Evolutionary conservation across 2,797 vertebrate species (phyloP), one percentile per base, ranked within the genome.

Genomic region (Notolepis coatsorum): DNA sequence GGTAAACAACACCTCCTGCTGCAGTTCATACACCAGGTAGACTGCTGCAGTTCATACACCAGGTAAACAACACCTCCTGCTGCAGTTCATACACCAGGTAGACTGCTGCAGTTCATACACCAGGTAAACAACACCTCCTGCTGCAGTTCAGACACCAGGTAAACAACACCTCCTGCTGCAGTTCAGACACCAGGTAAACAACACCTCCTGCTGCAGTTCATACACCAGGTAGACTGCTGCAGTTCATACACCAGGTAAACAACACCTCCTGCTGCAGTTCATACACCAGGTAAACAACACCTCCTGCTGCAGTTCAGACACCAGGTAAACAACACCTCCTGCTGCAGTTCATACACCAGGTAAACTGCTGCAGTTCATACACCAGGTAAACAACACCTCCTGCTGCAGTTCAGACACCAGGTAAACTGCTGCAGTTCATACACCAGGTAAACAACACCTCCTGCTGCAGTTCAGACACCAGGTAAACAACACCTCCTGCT

Each of bases 81-180:
- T 99, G 65, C 90, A 96, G 82, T 99, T 97, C 69, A 95, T 99
- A 42, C 95, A 96, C 18, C 96, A 99, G 95, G 98, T 98, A 70
- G 61, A 10, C 88, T 99, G 79, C 91, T 99, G 65, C 90, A 96
- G 82, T 99, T 97, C 69, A 95, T 99, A 42, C 95, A 96, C 18
- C 96, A 99, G 95, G 98, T 98, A 70, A 63, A 10, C 8, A 28
- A 20, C n/a, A n/a, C n/a, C n/a, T n/a, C 2, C 88, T 99, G 79
- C 91, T 99, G 65, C 90, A 96, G 82, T 99, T 97, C 69, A 95
- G 99, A 42, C 95, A 96, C 18, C 96, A 99, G 95, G 98, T 98
- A 70, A 63, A 10, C 8, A 28, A 20, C n/a, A n/a, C n/a, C n/a
- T n/a, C 2, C 88, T 99, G 79, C 91, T 99, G 65, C 90, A 96